Evolutionary conservation across 2,888 invertebrate species (phyloP), one percentile per base, ranked within the genome.

Genomic region (Oxycera nigricornis): DNA sequence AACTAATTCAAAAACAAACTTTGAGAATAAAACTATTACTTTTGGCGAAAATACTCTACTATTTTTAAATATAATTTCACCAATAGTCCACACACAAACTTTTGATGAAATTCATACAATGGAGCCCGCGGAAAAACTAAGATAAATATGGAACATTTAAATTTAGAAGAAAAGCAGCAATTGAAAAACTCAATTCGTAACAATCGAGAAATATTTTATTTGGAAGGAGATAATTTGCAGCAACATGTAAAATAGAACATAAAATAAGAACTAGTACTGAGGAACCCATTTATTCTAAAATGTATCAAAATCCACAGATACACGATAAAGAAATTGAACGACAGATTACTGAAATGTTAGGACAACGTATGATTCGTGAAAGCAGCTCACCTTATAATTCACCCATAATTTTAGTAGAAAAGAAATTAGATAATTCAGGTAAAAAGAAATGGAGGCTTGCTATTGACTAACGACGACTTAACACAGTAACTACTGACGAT

Each of bases 351-450:
- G 50, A 68, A 68, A 50, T 68, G 28, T 22, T 50, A 7, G 20
- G 17, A 17, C 50, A 68, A 28, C 50, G 52, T n/a, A 68, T 68
- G 2, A 68, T 68, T 6, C 26, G 50, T 17, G 30, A 50, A 68
- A 68, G 68, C 17, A 50, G 20, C 9, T 68, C 68, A 17, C 68
- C 50, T 20, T 68, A 68, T 28, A 68, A 68, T 31, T 26, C 50
- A 28, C 68, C 68, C 7, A 20, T 68, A 17, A 17, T 46, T 11
- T 17, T 68, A 4, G 68, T 68, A 9, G 14, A 26, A 9, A 68
- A 68, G n/a, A 68, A 28, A 28, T 14, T 68, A 24, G 68, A 68
- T 22, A 52, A 52, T 17, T 50, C 50, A 30, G 52, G 52, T 2
- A 22, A 28, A 28, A 50, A 50, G 39, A 68, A 68, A 50, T 68